A percentile compares a stretch with the other conserved stretches of the same genome.
Evolutionary conservation across 2,888 invertebrate species (phyloP).

Genomic region (Pemphredon lugubris): DNA sequence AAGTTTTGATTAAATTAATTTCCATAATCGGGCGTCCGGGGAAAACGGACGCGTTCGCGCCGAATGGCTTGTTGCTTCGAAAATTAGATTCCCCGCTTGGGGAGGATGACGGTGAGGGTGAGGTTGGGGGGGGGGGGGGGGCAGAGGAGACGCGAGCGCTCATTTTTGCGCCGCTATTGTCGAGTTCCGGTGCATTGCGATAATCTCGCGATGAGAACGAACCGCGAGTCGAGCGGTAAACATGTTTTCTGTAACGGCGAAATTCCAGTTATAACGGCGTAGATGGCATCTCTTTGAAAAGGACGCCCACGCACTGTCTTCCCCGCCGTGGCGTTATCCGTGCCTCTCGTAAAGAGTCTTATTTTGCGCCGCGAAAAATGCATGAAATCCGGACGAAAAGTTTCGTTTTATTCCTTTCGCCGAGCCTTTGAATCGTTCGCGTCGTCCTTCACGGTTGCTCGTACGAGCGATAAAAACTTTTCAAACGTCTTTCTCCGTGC

Average conservation of each 20-base stretch:
- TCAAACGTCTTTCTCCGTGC: constrained; percentile 15
- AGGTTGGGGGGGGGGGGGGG: too few species aligned
- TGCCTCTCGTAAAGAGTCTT: constrained; percentile 40
- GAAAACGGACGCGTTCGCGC: too few species aligned
- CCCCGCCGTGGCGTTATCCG: constrained; percentile 31
- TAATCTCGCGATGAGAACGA: constrained; percentile 6
- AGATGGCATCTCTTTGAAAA: constrained; percentile 6
- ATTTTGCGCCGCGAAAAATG: constrained; percentile 31
- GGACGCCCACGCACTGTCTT: constrained; percentile 7
- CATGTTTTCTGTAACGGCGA: constrained; percentile 1
- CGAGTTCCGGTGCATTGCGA: constrained; percentile 6
- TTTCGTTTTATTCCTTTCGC: constrained; percentile 28
- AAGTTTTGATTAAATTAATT: not conserved
- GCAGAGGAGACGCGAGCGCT: too few species aligned
- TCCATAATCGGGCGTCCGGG: too few species aligned
- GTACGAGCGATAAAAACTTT: constrained; percentile 44
- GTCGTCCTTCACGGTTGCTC: constrained; percentile 7
- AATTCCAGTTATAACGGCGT: constrained; percentile 25
- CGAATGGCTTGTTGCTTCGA: too few species aligned
- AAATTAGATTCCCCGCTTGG: not conserved
- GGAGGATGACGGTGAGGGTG: too few species aligned
- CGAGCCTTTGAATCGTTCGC: constrained; percentile 9
- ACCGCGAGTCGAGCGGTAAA: constrained; percentile 22
- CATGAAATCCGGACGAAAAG: constrained; percentile 25
- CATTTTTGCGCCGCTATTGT: constrained; percentile 4